Evolutionary conservation across 2,113 vertebrate genomes (phyloP).

Genomic region (Butorides virescens): DNA sequence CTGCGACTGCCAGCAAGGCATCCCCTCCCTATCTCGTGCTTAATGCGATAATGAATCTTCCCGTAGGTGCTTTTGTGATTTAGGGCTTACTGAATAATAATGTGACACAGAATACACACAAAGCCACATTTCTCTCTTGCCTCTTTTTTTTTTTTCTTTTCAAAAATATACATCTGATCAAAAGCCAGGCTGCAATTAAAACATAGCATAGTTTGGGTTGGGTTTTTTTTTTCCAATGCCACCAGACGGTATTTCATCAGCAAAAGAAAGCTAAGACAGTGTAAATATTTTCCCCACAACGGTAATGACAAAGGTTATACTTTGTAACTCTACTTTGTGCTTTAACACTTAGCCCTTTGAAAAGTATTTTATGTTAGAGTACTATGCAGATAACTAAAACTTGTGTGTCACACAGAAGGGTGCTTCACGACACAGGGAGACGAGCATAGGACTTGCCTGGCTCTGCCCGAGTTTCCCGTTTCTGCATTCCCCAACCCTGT

Average conservation of each 20-base stretch:
- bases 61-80: constrained; percentile 65
- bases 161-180: constrained; percentile 12
- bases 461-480: background rate
- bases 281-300: background rate
- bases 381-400: background rate
- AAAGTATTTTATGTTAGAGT: background rate
- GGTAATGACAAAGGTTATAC: background rate
- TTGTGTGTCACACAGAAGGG: background rate
- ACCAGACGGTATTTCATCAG: background rate
- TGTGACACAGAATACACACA: background rate
- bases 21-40: constrained; percentile 55
- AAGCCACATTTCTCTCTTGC: constrained; percentile 49
- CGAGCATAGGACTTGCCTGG: background rate
- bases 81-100: constrained; percentile 14
- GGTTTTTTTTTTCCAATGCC: background rate
- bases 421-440: background rate
- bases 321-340: background rate
- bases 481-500: rapidly evolving
- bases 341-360: background rate
- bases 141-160: too few species aligned
- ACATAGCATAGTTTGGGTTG: constrained; percentile 2
- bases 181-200: constrained; percentile 59
- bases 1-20: constrained; percentile 59
- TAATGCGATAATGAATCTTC: constrained; percentile 62
- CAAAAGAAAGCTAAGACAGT: background rate